A percentile compares a stretch with the other conserved stretches of the same genome.
These are phyloP conservation scores for Leucozona laternaria DNA, from an alignment of 2,888 invertebrate genomes.

Conservation along the genomic window DNA sequence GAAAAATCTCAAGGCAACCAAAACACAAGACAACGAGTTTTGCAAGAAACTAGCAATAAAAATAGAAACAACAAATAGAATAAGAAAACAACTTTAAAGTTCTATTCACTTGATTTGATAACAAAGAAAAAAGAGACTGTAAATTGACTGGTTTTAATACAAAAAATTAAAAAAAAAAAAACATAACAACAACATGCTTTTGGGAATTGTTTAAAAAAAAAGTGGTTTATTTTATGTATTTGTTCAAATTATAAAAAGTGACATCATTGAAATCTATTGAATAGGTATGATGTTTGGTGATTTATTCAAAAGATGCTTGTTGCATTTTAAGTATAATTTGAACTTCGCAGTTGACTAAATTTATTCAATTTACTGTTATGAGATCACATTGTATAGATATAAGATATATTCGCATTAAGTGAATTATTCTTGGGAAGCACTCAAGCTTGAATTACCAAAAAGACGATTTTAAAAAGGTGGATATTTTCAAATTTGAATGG, in stretches of 20 bases:
- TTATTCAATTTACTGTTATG: not conserved
- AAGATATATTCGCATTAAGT: too few species aligned
- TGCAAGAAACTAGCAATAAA: conserved; percentile 36
- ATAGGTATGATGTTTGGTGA: not conserved
- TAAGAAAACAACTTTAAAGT: conserved; percentile 2
- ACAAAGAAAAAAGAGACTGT: conserved; percentile 15
- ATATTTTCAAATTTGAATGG: not conserved
- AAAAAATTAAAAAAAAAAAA: not conserved
- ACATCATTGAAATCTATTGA: conserved; percentile 23
- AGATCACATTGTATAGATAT: too few species aligned
- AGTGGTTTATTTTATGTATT: not conserved
- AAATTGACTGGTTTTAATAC: not conserved
- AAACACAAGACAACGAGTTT: conserved; percentile 16
- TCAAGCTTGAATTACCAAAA: not conserved
- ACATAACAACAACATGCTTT: not conserved
- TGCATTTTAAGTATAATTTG: not conserved
- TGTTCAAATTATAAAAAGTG: conserved; percentile 9
- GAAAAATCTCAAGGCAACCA: conserved; percentile 40
- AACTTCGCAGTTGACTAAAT: not conserved
- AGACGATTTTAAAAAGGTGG: not conserved
- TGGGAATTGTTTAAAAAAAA: not conserved
- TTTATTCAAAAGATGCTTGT: not conserved
- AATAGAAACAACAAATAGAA: not conserved
- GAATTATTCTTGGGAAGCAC: not conserved
- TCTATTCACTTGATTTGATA: conserved; percentile 5